Evolutionary conservation across 2,888 invertebrate species (phyloP), one percentile per base, ranked within the genome.

Genomic region (Atrina japonica): DNA sequence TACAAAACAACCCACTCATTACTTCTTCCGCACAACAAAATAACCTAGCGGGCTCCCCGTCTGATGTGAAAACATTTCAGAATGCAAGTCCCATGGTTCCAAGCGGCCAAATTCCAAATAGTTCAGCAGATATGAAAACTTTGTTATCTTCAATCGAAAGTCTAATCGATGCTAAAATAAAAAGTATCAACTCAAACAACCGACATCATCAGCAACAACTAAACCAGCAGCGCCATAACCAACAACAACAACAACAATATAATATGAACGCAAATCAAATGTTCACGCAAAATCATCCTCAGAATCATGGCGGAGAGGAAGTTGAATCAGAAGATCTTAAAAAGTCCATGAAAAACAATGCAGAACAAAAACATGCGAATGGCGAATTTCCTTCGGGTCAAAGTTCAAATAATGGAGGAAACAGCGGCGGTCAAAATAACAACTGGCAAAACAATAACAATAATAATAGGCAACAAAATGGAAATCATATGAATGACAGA

Each of bases 91-190:
- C 30, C 0, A 56, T 18, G 30, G 40, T 6, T 2, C 56, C 23
- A 23, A 56, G 23, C 16, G 30, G 2, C 14, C 29, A 50, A 30
- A 23, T 52, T 16, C 11, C 59, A 16, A 59, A 27, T 21, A n/a
- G 45, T n/a, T 47, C 68, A 11, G 45, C 18, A 23, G 56, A 68
- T n/a, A 43, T 68, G 9, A 53, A 61, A 18, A 47, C 61, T 18
- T 23, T 68, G 9, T 18, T 68, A 5, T 9, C 40, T 7, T 68
- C 68, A 7, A 68, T 68, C 9, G 68, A 68, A 29, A 61, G 49
- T 11, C 29, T 68, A 21, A 61, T 68, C 7, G 68, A 68, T 14
- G 21, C 55, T 0, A 68, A 68, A 49, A 25, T 68, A 14, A 35
- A 40, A 0, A 5, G 18, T 21, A 21, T 56, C 23, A 21, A 30